Evolutionary conservation across 2,797 vertebrate genomes (phyloP), one percentile per base, ranked within the genome.

Genomic region (Sebastes itinus): DNA sequence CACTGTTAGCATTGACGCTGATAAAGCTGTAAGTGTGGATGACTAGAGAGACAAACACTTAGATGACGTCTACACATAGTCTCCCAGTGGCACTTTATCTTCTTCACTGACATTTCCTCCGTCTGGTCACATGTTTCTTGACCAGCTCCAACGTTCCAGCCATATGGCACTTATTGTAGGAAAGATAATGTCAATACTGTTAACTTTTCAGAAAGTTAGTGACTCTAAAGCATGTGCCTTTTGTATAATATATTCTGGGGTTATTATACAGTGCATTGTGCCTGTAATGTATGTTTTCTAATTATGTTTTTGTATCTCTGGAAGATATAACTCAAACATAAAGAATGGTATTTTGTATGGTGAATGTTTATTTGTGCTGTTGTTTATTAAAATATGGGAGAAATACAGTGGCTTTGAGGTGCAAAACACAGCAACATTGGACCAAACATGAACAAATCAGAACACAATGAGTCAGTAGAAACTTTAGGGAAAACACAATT

Each of bases 211-310:
- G 54, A 87, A 52, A 78, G 59, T 38, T 25, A 65, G 49, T 77
- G 2, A 35, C n/a, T 75, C 72, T 23, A 77, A 79, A 88, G 78
- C 78, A 89, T 79, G 86, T 85, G 77, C 72, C 69, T 89, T 86
- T 84, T 84, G 20, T 82, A 60, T 78, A 35, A 72, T 72, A 76
- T 80, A 60, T 78, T 46, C 27, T 78, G 54, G 42, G 68, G 20
- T 71, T 60, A 64, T 75, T 35, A 38, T 14, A 77, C 63, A 71
- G 32, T 66, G 28, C 59, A 76, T 18, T 75, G 25, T 55, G 77
- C 75, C 83, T 77, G 56, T 83, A 70, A 78, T 73, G 81, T 75
- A 65, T 80, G 67, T 91, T 89, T 91, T 91, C 58, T 92, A 92
- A 71, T 65, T 80, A 49, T 77, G 20, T 63, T 84, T 80, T 80